Base-by-base conservation (phyloP, 37 sponge, comb jelly and placozoan species). In the Chondrilla cf. caribensis region DNA sequence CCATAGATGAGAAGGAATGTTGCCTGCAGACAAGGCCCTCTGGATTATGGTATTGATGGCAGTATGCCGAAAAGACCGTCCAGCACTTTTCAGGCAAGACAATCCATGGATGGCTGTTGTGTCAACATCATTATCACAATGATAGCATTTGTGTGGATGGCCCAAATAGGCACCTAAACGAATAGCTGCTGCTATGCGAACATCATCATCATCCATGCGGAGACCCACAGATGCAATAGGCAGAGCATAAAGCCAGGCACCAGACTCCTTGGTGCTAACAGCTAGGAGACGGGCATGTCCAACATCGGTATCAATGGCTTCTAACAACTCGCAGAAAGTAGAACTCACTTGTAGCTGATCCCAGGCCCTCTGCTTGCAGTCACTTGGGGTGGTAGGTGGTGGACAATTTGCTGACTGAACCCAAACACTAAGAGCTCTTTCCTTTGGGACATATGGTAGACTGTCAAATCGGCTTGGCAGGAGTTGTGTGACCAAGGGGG, bases 11-110 rank as follows among this genome's bases (percentile, higher is more conserved):
- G 64, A 62, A 29, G 64, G 64, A 15, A 62, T 62, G 29, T 62
- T 62, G 29, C 29, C 64, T 62, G 64, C 29, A 29, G 64, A 9
- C 64, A 62, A n/a, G 64, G 64, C 25, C 64, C 64, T n/a, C 25
- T 62, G 64, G 64, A 62, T 62, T n/a, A 62, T 62, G 22, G 6
- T 62, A 15, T 62, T 62, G 64, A 62, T 62, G 29, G 64, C 64
- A 19, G 18, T n/a, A 62, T 62, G 64, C 15, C 64, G 7, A 28
- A 62, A 62, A 7, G 25, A 28, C 8, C 64, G 64, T 62, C 64
- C 64, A 19, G 64, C 29, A 28, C 29, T 62, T 29, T 28, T n/a
- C 25, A 29, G 29, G 64, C 64, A 15, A 15, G 64, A 62, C 29
- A 62, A 62, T n/a, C 64, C 64, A 62, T 62, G 64, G 29, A 28